Evolutionary conservation across 2,113 vertebrate genomes (phyloP).

Genomic region (Rhombomys opimus): DNA sequence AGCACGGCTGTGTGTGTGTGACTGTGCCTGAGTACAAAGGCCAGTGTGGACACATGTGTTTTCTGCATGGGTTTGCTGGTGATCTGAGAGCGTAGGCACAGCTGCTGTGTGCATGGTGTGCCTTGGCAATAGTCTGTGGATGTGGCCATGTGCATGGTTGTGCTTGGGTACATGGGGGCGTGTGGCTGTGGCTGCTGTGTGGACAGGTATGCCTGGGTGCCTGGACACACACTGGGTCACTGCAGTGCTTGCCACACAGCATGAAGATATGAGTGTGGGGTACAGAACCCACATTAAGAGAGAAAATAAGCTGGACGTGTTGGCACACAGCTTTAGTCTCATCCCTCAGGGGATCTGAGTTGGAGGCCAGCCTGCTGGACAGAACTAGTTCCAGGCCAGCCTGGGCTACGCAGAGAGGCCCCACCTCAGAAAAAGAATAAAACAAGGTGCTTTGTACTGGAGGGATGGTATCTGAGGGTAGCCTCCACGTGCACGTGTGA

Average conservation of each 20-base stretch:
- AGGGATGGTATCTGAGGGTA: neutral
- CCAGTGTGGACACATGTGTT: neutral
- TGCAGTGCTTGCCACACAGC: neutral
- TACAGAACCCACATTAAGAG: neutral
- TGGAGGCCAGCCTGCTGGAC: neutral
- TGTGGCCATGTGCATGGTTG: neutral
- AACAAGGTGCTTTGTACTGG: neutral
- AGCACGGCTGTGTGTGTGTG: too few species aligned
- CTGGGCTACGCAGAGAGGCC: neutral
- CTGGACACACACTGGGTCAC: too few species aligned
- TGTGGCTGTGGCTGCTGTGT: neutral
- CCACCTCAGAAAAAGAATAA: too few species aligned
- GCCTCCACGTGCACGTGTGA: neutral
- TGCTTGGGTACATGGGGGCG: neutral
- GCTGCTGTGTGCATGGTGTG: neutral
- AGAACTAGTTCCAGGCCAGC: neutral
- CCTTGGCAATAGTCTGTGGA: neutral
- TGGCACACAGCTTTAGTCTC: neutral
- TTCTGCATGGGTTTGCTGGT: neutral
- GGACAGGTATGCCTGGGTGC: neutral
- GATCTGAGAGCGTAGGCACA: too few species aligned
- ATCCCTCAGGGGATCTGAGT: neutral
- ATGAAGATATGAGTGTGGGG: neutral
- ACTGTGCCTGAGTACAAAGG: neutral
- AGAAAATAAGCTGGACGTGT: neutral